Evolutionary conservation across 2,113 vertebrate genomes (phyloP).

Genomic region (Microcebus griseorufus): DNA sequence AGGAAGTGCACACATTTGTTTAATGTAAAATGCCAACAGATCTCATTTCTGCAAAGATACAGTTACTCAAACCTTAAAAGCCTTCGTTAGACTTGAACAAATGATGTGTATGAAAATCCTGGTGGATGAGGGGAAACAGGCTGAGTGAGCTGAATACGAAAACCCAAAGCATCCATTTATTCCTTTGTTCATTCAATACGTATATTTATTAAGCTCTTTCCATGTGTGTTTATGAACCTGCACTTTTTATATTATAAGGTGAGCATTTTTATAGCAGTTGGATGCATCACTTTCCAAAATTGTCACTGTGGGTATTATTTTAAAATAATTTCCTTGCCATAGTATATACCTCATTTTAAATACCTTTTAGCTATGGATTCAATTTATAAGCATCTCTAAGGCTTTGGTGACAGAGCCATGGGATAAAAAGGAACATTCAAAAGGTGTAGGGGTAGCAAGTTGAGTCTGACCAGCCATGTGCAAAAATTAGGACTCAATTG

Average conservation of each 20-base stretch:
- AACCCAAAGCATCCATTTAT: neutral
- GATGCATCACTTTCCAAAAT: neutral
- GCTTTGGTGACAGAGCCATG: accelerated
- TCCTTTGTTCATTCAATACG: neutral
- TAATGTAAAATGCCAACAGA: no score
- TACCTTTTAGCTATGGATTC: no score
- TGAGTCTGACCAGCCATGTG: accelerated
- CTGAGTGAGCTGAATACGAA: neutral
- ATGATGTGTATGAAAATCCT: accelerated
- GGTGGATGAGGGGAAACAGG: neutral
- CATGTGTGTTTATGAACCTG: neutral
- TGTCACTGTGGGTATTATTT: neutral
- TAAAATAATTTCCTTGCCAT: neutral
- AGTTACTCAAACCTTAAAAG: neutral
- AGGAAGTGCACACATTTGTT: neutral
- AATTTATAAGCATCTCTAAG: neutral
- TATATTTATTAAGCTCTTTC: no score
- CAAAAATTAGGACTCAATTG: neutral
- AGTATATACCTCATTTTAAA: neutral
- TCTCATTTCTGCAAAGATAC: neutral
- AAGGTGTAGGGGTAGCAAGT: neutral
- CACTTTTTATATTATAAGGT: neutral
- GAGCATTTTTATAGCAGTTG: neutral
- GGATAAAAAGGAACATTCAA: neutral
- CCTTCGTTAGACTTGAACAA: neutral